A percentile compares a stretch with the other conserved stretches of the same genome.
phyloP scores from a whole-genome alignment of 2,113 vertebrate species.

The Anoplopoma fimbria region DNA sequence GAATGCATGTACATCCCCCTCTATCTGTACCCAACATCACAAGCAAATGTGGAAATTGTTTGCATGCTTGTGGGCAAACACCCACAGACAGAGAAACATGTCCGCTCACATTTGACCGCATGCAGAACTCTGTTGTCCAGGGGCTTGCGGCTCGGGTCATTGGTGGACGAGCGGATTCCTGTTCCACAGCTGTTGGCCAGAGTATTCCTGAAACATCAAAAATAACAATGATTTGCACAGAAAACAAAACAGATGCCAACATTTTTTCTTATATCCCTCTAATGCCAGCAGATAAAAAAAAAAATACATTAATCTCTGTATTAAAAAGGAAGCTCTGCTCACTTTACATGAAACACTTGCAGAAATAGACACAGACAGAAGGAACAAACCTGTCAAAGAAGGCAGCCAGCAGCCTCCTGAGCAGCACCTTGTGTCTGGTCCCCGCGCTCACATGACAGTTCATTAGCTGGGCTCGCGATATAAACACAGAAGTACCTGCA shows the following conservation, averaged over 20 bases:
- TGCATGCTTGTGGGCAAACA: constrained; percentile 25
- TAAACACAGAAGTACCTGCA: constrained; percentile 94
- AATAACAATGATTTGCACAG: constrained; percentile 16
- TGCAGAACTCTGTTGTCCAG: constrained; percentile 95
- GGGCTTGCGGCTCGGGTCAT: constrained; percentile 93
- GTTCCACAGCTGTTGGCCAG: constrained; percentile 97
- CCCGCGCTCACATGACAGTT: constrained; percentile 97
- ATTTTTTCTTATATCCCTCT: constrained; percentile 21
- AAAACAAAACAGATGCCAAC: constrained; percentile 38
- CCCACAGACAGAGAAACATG: constrained; percentile 34
- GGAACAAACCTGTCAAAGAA: constrained; percentile 93
- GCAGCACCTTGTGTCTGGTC: constrained; percentile 95
- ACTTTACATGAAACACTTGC: constrained; percentile 53
- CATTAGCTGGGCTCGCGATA: constrained; percentile 96
- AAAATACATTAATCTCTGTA: constrained; percentile 41
- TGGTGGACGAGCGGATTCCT: constrained; percentile 95
- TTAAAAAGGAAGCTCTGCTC: constrained; percentile 26
- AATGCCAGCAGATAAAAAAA: constrained; percentile 15
- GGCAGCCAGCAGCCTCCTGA: constrained; percentile 93
- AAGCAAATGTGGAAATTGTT: constrained; percentile 1
- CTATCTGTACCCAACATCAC: no score
- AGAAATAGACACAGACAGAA: constrained; percentile 59
- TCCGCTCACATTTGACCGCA: constrained; percentile 92
- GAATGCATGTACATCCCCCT: no score
- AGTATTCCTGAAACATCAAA: constrained; percentile 87